Base-by-base conservation (phyloP, 2,888 invertebrate species). In the Taphrorychus bicolor region DNA sequence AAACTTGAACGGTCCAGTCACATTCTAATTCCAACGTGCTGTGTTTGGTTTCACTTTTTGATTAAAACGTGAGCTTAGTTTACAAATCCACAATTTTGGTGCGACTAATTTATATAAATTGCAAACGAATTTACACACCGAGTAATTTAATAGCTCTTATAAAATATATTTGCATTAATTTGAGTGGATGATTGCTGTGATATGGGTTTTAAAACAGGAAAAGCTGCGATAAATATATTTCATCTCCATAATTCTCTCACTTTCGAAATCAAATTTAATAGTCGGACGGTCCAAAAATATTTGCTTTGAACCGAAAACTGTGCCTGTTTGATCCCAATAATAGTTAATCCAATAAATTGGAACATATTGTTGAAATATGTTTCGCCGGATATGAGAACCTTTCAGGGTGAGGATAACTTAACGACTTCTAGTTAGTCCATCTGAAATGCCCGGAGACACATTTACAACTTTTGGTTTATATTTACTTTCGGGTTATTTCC, bases 351-450 rank as follows among this genome's bases (percentile, higher is more conserved):
- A 53, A 67, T 67, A 67, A 58, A 62, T 62, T 67, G 22, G 5
- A 45, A 53, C 32, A 62, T 52, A 51, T 51, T 57, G 67, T 58
- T 67, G 45, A 67, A 66, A 61, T 40, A 32, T 52, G 48, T 56
- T 45, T 24, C 53, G 49, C 78, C 78, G 80, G 79, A 80, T 77
- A 79, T 77, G 77, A 74, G 75, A 77, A 76, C 73, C 75, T 75
- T 73, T 42, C 59, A 69, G 70, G 70, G 79, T 74, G 82, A 75
- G 73, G 81, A 82, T 79, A 75, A 73, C 73, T 80, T 80, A 80
- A 81, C 75, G 79, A 76, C 72, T 70, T 76, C 79, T 80, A 78
- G 82, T 81, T 81, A 80, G 82, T 77, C 77, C 78, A 59, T 70
- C 72, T 77, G 76, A 79, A 80, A 77, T 77, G 76, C 76, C 74